Percentiles rank a stretch among this genome's conserved stretches.
Conservation (phyloP, 1,140 invertebrate genomes). For the Polypedilum vanderplanki region DNA sequence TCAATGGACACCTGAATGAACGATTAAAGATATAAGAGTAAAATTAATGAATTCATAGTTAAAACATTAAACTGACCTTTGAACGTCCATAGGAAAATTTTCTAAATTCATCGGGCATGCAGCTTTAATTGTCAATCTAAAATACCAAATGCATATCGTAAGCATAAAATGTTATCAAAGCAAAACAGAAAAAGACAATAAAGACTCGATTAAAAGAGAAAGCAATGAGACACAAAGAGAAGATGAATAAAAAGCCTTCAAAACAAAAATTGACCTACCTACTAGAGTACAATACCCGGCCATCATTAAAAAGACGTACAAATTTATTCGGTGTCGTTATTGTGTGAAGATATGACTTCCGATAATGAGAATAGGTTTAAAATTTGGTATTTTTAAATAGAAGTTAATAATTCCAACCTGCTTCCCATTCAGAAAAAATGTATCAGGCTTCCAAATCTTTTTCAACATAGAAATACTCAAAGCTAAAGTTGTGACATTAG, state of each 20-base stretch:
- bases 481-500: slow-evolving; percentile 53
- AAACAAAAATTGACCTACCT: slow-evolving; percentile 32
- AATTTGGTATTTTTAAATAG: no score
- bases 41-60: no score
- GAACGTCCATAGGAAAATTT: slow-evolving; percentile 87
- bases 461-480: slow-evolving; percentile 69
- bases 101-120: slow-evolving; percentile 88
- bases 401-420: slow-evolving; percentile 33
- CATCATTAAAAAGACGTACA: slow-evolving; percentile 72
- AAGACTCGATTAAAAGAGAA: neutral
- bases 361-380: neutral
- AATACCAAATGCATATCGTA: slow-evolving; percentile 35
- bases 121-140: slow-evolving; percentile 82
- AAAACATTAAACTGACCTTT: slow-evolving; percentile 61
- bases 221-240: neutral
- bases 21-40: neutral
- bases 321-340: slow-evolving; percentile 88
- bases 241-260: slow-evolving; percentile 25
- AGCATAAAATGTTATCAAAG: no score
- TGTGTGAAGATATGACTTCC: slow-evolving; percentile 72
- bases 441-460: slow-evolving; percentile 84
- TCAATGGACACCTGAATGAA: neutral
- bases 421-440: slow-evolving; percentile 80
- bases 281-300: slow-evolving; percentile 78
- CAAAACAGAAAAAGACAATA: no score